These are phyloP conservation scores for Toxostoma redivivum DNA, from an alignment of 2,113 vertebrate genomes.

Conservation along the genomic window DNA sequence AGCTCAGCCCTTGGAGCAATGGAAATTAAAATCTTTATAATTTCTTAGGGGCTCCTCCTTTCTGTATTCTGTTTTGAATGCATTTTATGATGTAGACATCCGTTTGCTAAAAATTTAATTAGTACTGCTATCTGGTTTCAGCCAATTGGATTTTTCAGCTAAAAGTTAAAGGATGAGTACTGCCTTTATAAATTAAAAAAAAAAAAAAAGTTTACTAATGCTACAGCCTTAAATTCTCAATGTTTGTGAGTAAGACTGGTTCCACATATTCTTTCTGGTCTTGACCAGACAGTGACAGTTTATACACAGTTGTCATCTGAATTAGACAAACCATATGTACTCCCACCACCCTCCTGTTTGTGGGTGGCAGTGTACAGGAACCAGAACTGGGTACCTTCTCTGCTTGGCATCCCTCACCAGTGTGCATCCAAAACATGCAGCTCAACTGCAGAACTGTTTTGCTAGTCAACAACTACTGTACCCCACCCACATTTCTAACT, in stretches of 20 bases:
- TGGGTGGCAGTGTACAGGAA: background rate
- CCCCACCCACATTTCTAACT: background rate
- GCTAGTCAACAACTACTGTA: background rate
- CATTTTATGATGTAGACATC: background rate
- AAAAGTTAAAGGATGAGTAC: background rate
- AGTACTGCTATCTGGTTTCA: background rate
- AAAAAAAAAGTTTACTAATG: background rate
- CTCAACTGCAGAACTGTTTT: background rate
- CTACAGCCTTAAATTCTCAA: background rate
- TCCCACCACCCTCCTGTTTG: background rate
- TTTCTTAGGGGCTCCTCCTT: background rate
- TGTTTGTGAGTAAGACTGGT: background rate
- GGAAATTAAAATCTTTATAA: background rate
- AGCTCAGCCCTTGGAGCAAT: background rate
- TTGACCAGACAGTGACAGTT: constrained; percentile 31
- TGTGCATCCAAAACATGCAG: background rate
- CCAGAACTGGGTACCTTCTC: background rate
- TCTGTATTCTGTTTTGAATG: background rate
- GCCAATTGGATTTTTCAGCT: background rate
- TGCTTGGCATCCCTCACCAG: background rate
- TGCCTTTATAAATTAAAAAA: background rate
- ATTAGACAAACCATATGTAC: constrained; percentile 1
- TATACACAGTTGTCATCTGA: constrained; percentile 12
- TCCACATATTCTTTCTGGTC: background rate
- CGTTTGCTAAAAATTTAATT: background rate